phyloP scores from a whole-genome alignment of 2,113 vertebrate genomes.

The Chaetops frenatus region DNA sequence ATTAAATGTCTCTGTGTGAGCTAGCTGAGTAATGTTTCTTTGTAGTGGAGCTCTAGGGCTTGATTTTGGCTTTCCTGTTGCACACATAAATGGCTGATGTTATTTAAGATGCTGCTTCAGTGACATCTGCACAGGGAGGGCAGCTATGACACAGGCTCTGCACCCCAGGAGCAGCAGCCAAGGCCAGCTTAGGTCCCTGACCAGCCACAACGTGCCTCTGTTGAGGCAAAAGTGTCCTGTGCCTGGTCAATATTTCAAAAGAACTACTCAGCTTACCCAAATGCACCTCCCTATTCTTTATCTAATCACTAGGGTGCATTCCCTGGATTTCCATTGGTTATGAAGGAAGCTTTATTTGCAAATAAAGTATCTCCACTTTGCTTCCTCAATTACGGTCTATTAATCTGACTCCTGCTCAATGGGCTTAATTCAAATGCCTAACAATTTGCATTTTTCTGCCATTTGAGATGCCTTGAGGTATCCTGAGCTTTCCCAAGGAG shows the following conservation, averaged over 20 bases:
- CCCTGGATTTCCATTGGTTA: background rate
- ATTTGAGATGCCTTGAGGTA: background rate
- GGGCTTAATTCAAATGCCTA: background rate
- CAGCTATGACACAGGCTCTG: background rate
- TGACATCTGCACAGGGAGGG: background rate
- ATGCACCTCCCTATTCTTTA: background rate
- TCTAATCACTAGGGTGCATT: background rate
- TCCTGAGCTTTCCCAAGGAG: background rate
- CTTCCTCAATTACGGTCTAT: background rate
- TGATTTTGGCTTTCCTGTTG: background rate
- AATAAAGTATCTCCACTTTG: background rate
- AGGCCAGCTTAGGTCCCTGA: background rate
- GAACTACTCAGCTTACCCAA: background rate
- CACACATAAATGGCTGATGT: background rate
- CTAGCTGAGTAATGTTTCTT: background rate
- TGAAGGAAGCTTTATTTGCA: background rate
- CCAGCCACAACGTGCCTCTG: fast-evolving
- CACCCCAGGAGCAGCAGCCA: background rate
- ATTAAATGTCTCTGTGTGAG: background rate
- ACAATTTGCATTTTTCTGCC: background rate
- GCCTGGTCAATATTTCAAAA: background rate
- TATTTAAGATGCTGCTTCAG: background rate
- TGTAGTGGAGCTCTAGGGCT: background rate
- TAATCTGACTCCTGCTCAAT: background rate
- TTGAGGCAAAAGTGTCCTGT: background rate